Conservation (phyloP, 2,797 vertebrate species). For the Prionace glauca region DNA sequence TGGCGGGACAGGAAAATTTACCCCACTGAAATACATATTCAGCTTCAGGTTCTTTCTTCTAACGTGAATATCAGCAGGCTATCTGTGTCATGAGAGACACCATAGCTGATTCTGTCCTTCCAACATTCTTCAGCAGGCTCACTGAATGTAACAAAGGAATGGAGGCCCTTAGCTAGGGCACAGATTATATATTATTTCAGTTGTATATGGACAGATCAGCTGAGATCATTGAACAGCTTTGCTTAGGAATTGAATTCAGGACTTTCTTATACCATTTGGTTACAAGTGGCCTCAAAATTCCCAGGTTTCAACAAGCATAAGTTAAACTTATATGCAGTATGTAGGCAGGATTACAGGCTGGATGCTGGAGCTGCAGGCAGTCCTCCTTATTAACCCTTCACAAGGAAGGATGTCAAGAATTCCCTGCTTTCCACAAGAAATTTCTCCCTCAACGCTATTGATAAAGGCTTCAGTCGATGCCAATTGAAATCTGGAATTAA, state of each 20-base stretch:
- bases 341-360: too few species aligned
- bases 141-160: neutral
- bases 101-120: neutral
- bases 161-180: neutral
- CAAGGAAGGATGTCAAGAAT: too few species aligned
- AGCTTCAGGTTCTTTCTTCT: neutral
- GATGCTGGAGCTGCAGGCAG: too few species aligned
- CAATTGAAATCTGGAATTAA: neutral
- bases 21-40: neutral
- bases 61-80: neutral
- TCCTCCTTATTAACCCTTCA: too few species aligned
- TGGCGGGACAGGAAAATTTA: too few species aligned
- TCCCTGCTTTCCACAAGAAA: too few species aligned
- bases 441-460: too few species aligned
- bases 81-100: neutral
- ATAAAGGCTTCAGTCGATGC: too few species aligned
- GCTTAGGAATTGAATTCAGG: neutral
- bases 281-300: too few species aligned
- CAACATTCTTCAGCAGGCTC: neutral
- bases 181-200: neutral
- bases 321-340: too few species aligned
- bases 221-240: neutral
- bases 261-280: neutral
- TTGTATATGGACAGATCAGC: neutral
- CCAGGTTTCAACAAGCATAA: too few species aligned